Conservation (phyloP, 2,113 vertebrate species). For the Isichthys henryi region DNA sequence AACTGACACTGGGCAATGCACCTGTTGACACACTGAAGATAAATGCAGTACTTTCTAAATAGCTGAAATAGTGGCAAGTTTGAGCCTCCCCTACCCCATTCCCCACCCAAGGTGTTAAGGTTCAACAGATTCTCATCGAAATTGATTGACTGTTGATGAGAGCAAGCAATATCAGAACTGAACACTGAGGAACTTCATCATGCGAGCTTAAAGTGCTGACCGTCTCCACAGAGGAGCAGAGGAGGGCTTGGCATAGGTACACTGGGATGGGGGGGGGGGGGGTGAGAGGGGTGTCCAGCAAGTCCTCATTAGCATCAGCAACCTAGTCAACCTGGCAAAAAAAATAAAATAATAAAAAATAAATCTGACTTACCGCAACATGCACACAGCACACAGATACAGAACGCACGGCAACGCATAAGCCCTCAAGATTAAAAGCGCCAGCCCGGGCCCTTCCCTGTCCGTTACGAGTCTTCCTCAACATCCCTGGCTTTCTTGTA, state of each 20-base stretch:
- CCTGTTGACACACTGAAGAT: neutral
- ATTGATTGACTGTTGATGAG: conserved; percentile 21
- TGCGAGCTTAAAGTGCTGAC: conserved; percentile 44
- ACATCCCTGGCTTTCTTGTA: conserved; percentile 65
- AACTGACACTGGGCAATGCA: neutral
- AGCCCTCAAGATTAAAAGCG: conserved; percentile 32
- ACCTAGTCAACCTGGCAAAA: conserved; percentile 22
- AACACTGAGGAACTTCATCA: conserved; percentile 27
- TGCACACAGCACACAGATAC: conserved; percentile 26
- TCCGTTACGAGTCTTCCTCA: conserved; percentile 61
- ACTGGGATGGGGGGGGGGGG: neutral
- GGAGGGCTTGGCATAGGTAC: conserved; percentile 15
- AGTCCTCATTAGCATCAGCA: conserved; percentile 36
- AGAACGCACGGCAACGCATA: conserved; percentile 11
- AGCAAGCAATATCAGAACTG: conserved; percentile 31
- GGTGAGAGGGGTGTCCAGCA: conserved; percentile 22
- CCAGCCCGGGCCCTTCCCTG: conserved; percentile 23
- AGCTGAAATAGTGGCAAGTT: neutral
- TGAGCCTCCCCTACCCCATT: neutral
- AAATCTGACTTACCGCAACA: neutral
- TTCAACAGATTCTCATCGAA: conserved; percentile 12
- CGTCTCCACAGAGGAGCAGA: conserved; percentile 34
- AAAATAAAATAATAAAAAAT: neutral
- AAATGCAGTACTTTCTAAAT: neutral
- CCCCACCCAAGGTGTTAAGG: conserved; percentile 3